phyloP scores from a whole-genome alignment of 2,113 vertebrate species.

The Reinhardtius hippoglossoides region DNA sequence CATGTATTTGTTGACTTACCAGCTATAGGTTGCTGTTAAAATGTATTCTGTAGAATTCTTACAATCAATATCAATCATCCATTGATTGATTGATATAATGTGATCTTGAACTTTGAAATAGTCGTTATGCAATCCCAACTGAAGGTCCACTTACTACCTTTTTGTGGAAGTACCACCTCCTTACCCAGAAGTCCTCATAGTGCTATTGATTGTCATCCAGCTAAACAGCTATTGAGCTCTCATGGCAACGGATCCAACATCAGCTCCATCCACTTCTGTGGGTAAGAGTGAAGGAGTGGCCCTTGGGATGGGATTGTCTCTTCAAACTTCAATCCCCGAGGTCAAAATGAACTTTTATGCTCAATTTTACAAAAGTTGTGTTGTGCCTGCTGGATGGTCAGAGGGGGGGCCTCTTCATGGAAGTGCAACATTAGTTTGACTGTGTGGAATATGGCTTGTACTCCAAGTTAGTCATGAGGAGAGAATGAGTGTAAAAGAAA shows the following conservation, averaged over 20 bases:
- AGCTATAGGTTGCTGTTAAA: too few relatives aligned
- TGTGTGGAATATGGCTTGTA: not conserved
- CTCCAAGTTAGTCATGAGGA: constrained; percentile 28
- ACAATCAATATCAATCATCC: too few relatives aligned
- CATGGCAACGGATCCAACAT: not conserved
- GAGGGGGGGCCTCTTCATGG: too few relatives aligned
- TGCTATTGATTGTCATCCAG: not conserved
- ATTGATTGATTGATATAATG: too few relatives aligned
- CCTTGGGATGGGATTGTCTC: not conserved
- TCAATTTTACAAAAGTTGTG: constrained; percentile 4
- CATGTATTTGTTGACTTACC: too few relatives aligned
- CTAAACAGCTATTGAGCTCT: not conserved
- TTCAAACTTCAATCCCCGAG: not conserved
- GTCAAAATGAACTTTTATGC: not conserved
- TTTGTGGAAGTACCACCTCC: not conserved
- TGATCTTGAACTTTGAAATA: not conserved
- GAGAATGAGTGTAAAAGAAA: constrained; percentile 29
- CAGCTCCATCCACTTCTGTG: not conserved
- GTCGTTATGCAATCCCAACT: not conserved
- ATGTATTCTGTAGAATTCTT: too few relatives aligned
- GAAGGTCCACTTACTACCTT: not conserved
- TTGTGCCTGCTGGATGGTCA: not conserved
- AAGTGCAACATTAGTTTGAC: constrained; percentile 3
- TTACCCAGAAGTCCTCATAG: not conserved
- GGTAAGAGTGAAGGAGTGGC: not conserved